Conservation (phyloP, 2,797 vertebrate species). For the Amblyopsis hoosieri region DNA sequence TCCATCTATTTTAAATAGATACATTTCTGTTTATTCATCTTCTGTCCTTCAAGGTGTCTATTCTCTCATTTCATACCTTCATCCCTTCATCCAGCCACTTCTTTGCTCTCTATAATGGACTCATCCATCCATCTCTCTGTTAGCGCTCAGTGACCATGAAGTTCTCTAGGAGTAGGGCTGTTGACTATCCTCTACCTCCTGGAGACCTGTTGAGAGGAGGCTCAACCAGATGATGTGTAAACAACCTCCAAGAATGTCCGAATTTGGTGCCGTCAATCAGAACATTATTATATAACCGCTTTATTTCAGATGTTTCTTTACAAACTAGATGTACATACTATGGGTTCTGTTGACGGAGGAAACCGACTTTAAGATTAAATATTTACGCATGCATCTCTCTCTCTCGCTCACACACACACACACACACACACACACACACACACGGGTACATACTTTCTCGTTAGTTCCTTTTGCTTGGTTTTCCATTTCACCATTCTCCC, state of each 20-base stretch:
- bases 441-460: background rate
- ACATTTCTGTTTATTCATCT: background rate
- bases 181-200: conserved; percentile 7
- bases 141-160: conserved; percentile 6
- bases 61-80: background rate
- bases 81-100: background rate
- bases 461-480: no score
- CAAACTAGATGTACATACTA: background rate
- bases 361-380: background rate
- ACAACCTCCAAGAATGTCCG: conserved; percentile 15
- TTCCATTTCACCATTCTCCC: background rate
- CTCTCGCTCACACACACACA: background rate
- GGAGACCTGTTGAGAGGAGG: conserved; percentile 15
- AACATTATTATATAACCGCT: background rate
- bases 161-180: background rate
- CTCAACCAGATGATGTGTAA: conserved; percentile 10
- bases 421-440: background rate
- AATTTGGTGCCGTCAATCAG: conserved; percentile 15
- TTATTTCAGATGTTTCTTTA: no score
- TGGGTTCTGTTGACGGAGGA: conserved; percentile 1
- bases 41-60: background rate
- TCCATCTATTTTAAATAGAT: no score
- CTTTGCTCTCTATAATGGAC: background rate
- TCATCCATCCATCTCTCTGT: conserved; percentile 3
- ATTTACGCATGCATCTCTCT: background rate